phyloP scores from a whole-genome alignment of 1,140 invertebrate species.

The Agrilus planipennis region DNA sequence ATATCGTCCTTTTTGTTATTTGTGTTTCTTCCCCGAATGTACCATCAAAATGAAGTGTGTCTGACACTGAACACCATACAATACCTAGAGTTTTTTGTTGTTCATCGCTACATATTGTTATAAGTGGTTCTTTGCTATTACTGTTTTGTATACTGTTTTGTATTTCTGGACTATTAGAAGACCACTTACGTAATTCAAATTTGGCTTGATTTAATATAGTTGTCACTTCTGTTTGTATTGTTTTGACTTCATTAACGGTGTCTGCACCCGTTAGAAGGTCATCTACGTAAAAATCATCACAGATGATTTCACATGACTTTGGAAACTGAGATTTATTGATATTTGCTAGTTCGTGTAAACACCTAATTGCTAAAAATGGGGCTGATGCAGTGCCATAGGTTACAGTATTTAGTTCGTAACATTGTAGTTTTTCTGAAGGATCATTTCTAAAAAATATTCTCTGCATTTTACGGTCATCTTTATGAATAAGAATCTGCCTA shows the following conservation, averaged over 20 bases:
- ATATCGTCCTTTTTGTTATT: conserved; percentile 20
- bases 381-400: conserved; percentile 2
- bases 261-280: conserved; percentile 1
- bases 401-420: conserved; percentile 7
- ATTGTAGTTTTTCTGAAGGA: conserved; percentile 17
- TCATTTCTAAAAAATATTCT: conserved; percentile 19
- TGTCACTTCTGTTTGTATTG: conserved; percentile 4
- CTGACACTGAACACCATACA: not conserved
- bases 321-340: not conserved
- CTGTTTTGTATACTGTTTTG: not conserved
- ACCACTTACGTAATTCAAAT: not conserved
- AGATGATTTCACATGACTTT: not conserved
- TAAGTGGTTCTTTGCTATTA: not conserved
- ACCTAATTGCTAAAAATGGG: conserved; percentile 8
- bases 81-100: not conserved
- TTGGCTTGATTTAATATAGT: not conserved
- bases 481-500: conserved; percentile 17
- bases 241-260: conserved; percentile 3
- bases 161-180: not conserved
- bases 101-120: not conserved
- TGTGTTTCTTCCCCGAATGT: not conserved
- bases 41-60: not conserved
- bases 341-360: conserved; percentile 7
- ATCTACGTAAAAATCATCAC: conserved; percentile 2
- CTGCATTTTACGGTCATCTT: conserved; percentile 14